Conservation (phyloP, 2,797 vertebrate genomes). For the Prunella strophiata region DNA sequence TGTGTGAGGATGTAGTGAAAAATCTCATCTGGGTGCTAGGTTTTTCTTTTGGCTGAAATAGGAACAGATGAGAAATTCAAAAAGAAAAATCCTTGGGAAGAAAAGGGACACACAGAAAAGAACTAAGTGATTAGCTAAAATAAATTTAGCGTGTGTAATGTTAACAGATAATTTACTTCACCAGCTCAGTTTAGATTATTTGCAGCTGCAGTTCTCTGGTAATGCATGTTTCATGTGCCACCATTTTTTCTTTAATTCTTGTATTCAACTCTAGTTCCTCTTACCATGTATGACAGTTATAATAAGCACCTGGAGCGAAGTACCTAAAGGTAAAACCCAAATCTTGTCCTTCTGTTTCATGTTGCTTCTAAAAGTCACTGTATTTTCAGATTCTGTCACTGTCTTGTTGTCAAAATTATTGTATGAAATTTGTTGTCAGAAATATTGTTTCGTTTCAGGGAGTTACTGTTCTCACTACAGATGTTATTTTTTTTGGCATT, state of each 20-base stretch:
- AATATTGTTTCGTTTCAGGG: neutral
- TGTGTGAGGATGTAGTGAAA: neutral
- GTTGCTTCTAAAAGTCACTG: fast-evolving
- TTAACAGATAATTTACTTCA: neutral
- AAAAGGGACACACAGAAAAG: neutral
- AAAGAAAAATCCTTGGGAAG: neutral
- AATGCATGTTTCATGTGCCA: neutral
- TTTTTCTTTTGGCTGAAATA: neutral
- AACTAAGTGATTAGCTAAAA: neutral
- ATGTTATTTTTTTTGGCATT: neutral
- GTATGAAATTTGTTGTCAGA: neutral
- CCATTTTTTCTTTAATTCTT: neutral
- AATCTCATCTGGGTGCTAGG: neutral
- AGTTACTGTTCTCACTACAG: neutral
- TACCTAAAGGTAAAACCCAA: neutral
- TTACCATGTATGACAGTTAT: neutral
- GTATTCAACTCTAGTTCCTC: neutral
- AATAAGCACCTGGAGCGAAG: neutral
- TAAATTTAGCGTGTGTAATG: neutral
- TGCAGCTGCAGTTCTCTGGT: neutral
- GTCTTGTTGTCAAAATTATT: neutral
- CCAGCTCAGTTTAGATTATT: neutral
- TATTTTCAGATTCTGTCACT: neutral
- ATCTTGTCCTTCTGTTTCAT: neutral
- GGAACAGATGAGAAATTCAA: neutral